These are phyloP conservation scores for Olivierus martensii DNA, from an alignment of 1,140 invertebrate genomes.

Conservation along the genomic window DNA sequence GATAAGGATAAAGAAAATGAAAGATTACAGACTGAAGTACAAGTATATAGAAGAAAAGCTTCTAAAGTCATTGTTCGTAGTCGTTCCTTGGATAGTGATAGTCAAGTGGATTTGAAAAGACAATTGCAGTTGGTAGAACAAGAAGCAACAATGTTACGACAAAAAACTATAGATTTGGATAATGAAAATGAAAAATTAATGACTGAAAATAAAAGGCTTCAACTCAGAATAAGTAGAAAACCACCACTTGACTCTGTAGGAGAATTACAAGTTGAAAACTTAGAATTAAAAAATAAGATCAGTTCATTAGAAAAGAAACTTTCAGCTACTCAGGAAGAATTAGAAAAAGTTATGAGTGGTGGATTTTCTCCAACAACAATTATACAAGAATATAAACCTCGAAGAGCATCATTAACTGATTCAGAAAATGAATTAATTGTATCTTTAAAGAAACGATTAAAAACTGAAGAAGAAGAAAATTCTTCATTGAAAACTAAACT, in stretches of 20 bases:
- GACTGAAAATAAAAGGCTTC: slow-evolving; percentile 52
- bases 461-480: slow-evolving; percentile 31
- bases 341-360: slow-evolving; percentile 6
- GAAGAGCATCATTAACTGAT: slow-evolving; percentile 28
- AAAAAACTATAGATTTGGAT: slow-evolving; percentile 48
- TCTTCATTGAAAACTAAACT: slow-evolving; percentile 23
- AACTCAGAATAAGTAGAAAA: slow-evolving; percentile 24
- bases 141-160: slow-evolving; percentile 47
- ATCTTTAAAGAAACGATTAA: slow-evolving; percentile 37
- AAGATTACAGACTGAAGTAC: slow-evolving; percentile 52
- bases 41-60: slow-evolving; percentile 37
- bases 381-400: slow-evolving; percentile 7
- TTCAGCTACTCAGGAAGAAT: slow-evolving; percentile 29
- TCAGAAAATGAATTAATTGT: slow-evolving; percentile 18
- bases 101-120: slow-evolving; percentile 45
- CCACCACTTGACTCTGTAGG: slow-evolving; percentile 23
- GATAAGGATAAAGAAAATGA: slow-evolving; percentile 72
- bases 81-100: slow-evolving; percentile 39
- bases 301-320: slow-evolving; percentile 46
- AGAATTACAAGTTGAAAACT: slow-evolving; percentile 33
- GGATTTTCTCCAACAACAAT: background rate
- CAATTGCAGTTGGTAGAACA: slow-evolving; percentile 58
- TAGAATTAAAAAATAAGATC: slow-evolving; percentile 44
- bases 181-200: slow-evolving; percentile 55
- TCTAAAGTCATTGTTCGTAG: slow-evolving; percentile 24